Conservation (phyloP, 2,797 vertebrate species). For the Hirundo rustica region DNA sequence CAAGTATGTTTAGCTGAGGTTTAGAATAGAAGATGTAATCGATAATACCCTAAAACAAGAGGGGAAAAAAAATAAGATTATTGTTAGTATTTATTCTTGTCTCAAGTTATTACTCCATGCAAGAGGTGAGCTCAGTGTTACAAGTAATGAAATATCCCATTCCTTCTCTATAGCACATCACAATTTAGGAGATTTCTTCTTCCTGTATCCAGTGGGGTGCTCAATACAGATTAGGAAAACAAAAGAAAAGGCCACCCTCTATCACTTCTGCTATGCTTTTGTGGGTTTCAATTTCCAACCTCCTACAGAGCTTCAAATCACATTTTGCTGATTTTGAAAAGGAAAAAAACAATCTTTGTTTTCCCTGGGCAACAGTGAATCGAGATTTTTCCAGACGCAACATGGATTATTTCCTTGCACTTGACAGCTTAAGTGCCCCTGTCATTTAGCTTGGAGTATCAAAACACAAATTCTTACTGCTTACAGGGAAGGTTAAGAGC, state of each 20-base stretch:
- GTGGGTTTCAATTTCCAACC: neutral
- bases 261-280: neutral
- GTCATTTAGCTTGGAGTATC: neutral
- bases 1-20: constrained; percentile 96
- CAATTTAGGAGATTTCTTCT: neutral
- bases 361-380: neutral
- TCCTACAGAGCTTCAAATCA: neutral
- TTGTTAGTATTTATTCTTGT: neutral
- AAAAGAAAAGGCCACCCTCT: neutral
- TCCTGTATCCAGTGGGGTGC: neutral
- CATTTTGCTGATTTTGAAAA: neutral
- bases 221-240: neutral
- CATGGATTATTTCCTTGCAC: neutral
- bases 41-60: constrained; percentile 89
- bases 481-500: neutral
- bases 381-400: neutral
- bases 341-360: neutral
- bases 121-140: neutral
- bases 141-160: neutral
- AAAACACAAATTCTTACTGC: neutral
- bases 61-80: neutral
- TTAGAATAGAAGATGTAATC: constrained; percentile 99
- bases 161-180: neutral
- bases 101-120: neutral
- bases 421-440: neutral